Percentiles rank a stretch among this genome's conserved stretches.
phyloP scores from a whole-genome alignment of 2,797 vertebrate genomes.

The Limosa lapponica region DNA sequence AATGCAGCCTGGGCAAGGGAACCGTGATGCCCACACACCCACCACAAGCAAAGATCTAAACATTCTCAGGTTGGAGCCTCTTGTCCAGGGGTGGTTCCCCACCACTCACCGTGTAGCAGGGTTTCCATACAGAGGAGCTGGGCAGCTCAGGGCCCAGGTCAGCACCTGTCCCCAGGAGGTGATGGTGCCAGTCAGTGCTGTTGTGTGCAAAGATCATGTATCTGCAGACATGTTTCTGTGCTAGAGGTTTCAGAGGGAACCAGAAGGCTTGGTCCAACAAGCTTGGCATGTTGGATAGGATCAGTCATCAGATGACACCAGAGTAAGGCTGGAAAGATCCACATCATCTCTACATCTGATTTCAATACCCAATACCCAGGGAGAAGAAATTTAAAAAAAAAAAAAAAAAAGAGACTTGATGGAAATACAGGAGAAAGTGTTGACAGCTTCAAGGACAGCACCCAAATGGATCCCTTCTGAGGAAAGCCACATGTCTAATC shows the following conservation, averaged over 20 bases:
- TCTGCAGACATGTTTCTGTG: background rate
- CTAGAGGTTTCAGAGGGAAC: background rate
- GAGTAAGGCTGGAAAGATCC: background rate
- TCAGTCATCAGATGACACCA: background rate
- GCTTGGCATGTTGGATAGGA: background rate
- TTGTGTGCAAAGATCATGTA: background rate
- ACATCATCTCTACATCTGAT: background rate
- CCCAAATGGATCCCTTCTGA: background rate
- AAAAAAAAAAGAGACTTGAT: background rate
- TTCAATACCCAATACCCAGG: background rate
- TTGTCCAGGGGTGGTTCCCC: no score
- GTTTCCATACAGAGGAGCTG: background rate
- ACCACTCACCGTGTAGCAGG: accelerated
- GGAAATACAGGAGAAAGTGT: background rate
- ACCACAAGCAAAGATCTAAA: background rate
- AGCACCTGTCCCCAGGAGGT: background rate
- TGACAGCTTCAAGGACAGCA: background rate
- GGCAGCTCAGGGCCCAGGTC: background rate
- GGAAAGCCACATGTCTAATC: background rate
- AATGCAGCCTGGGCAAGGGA: background rate
- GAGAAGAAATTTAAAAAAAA: background rate
- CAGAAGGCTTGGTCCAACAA: background rate
- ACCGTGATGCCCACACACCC: background rate
- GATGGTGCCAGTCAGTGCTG: background rate
- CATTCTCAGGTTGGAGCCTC: background rate